Evolutionary conservation across 2,888 invertebrate species (phyloP), one percentile per base, ranked within the genome.

Genomic region (Lissocephala sabroskyi): DNA sequence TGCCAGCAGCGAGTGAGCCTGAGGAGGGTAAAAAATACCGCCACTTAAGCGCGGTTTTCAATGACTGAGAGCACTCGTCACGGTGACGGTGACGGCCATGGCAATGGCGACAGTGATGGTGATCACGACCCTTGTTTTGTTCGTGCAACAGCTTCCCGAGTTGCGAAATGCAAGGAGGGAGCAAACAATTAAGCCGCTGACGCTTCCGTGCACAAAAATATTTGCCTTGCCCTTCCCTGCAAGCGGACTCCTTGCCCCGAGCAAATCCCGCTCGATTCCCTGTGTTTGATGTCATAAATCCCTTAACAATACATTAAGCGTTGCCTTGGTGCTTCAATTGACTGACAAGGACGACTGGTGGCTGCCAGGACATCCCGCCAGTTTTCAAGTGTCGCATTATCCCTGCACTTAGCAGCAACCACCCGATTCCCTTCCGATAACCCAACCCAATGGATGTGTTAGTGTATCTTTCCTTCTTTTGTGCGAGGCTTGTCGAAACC

Each of bases 281-380:
- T n/a, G 1, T 55, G 56, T 56, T 52, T 63, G 65, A 61, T 65
- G 58, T 63, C 66, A 64, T 74, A 80, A 80, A 79, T 81, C 80
- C 79, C 55, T 47, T 64, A 79, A 80, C 73, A 75, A 71, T 55
- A 32, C 41, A 41, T 29, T 41, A 16, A 40, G 41, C 29, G 17
- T 29, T 29, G 52, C 49, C 58, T 33, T 59, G 65, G 64, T 66
- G 64, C 70, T 45, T 52, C 52, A 57, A 57, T 57, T 64, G 61
- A 56, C 61, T 73, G 63, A 37, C 37, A 41, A 43, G 23, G 23
- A 40, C 13, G 23, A 35, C 51, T 13, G 7, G 4, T 4, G 10
- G 9, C 7, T 29, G 28, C 10, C 11, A 29, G 7, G 37, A 18
- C 6, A 26, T 2, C 45, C 43, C 19, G 45, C 39, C 37, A 45